A percentile compares a stretch with the other conserved stretches of the same genome.
phyloP scores from a whole-genome alignment of 2,797 vertebrate genomes.

The Megaceryle alcyon region DNA sequence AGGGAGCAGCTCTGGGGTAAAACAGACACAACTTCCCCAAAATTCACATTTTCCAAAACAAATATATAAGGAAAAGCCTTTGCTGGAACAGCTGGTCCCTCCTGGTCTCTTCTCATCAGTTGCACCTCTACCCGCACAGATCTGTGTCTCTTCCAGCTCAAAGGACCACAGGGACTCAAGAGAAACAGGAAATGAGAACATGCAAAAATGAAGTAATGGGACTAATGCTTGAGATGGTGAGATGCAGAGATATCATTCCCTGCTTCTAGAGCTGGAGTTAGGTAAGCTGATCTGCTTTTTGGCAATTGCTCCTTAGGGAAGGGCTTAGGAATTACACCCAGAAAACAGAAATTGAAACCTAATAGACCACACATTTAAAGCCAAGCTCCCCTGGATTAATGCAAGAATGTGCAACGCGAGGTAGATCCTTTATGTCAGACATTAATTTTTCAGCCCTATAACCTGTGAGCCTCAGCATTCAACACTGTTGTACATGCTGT shows the following conservation, averaged over 20 bases:
- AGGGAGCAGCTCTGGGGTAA: background rate
- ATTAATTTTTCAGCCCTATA: background rate
- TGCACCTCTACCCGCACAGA: background rate
- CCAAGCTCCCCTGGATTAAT: background rate
- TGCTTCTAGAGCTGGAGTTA: background rate
- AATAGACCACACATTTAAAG: background rate
- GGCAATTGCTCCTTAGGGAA: background rate
- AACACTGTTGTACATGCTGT: no score
- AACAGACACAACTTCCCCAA: background rate
- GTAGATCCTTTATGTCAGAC: background rate
- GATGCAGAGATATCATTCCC: background rate
- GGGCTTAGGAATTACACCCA: background rate
- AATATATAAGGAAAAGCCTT: conserved; percentile 26
- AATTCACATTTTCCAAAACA: background rate
- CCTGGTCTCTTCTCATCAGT: background rate
- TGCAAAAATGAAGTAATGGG: background rate
- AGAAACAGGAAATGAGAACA: background rate
- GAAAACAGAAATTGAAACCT: background rate
- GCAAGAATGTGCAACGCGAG: background rate
- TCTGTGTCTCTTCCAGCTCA: background rate
- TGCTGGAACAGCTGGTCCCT: conserved; percentile 13
- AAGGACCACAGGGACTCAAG: background rate
- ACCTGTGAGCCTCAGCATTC: background rate
- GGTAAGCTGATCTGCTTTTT: background rate
- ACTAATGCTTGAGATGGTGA: conserved; percentile 1